phyloP scores from a whole-genome alignment of 2,113 vertebrate species.

The Hypanus sabinus region DNA sequence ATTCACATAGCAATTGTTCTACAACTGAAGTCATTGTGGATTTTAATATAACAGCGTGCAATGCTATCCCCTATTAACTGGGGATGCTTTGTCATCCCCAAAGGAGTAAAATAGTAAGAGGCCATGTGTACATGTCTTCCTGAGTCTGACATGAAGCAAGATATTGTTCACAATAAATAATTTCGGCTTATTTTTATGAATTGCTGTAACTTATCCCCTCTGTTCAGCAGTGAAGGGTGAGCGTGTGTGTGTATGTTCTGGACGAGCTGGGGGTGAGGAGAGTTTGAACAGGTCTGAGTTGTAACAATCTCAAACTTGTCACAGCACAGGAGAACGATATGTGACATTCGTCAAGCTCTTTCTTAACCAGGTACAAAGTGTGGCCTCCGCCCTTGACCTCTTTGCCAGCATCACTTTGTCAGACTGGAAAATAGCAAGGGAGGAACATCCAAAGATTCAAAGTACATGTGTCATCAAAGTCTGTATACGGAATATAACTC shows the following conservation, averaged over 20 bases:
- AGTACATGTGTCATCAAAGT: too few relatives aligned
- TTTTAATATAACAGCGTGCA: slow-evolving; percentile 11
- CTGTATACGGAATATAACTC: too few relatives aligned
- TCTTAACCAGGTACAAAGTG: too few relatives aligned
- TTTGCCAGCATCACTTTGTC: too few relatives aligned
- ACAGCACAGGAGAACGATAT: too few relatives aligned
- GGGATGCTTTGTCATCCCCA: background rate
- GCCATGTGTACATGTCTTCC: background rate
- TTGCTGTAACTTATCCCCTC: background rate
- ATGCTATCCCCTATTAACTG: background rate
- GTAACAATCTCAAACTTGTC: too few relatives aligned
- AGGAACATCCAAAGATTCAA: too few relatives aligned
- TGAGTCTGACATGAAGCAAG: slow-evolving; percentile 5
- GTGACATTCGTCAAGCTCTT: too few relatives aligned
- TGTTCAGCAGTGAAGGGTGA: background rate
- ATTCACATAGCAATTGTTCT: background rate
- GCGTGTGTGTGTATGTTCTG: background rate
- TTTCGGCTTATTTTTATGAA: background rate
- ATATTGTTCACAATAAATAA: background rate
- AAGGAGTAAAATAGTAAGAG: background rate
- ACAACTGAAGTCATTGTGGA: background rate
- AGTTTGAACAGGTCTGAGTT: too few relatives aligned
- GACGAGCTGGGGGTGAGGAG: background rate
- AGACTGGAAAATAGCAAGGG: too few relatives aligned
- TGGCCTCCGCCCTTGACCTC: too few relatives aligned